These are phyloP conservation scores for Dasypus novemcinctus DNA, from an alignment of 2,113 vertebrate genomes.

Conservation along the genomic window DNA sequence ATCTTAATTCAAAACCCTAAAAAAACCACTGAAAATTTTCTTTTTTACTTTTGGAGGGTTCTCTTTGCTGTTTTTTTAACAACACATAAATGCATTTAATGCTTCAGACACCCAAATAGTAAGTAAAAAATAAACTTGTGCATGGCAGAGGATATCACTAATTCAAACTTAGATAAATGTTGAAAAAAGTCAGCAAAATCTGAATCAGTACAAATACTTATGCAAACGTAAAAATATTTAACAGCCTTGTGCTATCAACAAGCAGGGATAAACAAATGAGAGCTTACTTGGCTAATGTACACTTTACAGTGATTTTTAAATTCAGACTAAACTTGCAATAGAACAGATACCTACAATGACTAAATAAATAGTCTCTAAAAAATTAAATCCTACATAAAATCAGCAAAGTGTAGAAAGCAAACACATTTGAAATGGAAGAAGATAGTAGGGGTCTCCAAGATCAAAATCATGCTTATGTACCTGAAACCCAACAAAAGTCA, in stretches of 20 bases:
- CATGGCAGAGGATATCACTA: neutral
- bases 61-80: neutral
- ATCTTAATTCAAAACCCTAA: neutral
- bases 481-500: neutral
- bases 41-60: neutral
- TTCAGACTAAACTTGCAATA: neutral
- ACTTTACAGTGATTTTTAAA: neutral
- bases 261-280: neutral
- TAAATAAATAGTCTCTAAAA: neutral
- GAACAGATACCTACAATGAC: neutral
- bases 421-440: neutral
- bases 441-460: constrained; percentile 18
- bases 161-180: neutral
- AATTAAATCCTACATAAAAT: constrained; percentile 12
- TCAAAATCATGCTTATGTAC: neutral
- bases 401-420: constrained; percentile 18
- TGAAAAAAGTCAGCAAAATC: neutral
- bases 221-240: neutral
- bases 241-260: neutral
- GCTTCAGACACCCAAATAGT: constrained; percentile 15
- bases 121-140: neutral
- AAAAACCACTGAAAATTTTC: neutral
- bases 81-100: neutral
- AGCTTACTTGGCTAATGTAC: neutral
- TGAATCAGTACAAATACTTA: neutral